Base-by-base conservation (phyloP, 1,140 invertebrate species). In the Sogatella furcifera region DNA sequence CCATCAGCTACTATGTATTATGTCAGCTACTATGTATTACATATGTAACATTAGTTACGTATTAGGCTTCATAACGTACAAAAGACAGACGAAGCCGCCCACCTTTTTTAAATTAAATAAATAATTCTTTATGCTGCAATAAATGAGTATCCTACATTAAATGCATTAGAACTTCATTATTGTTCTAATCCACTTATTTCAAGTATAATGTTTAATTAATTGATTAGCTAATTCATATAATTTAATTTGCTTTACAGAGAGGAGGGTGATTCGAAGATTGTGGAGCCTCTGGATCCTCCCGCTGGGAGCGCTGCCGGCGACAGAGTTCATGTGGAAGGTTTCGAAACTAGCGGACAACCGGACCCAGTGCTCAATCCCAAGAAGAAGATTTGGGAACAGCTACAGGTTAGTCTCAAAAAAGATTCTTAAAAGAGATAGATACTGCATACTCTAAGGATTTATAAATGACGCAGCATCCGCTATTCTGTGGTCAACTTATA, bases 331-430 rank as follows among this genome's bases (percentile, higher is more conserved):
- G 79, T 92, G 52, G 90, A 95, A 71, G 88, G 85, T 44, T 90
- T 88, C 72, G 89, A 90, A 76, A 38, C 9, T 38, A 73, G 72
- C 68, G 90, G 88, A 41, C 75, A 41, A 10, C 86, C 93, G 14
- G 92, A 96, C 76, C 85, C 86, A 10, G 81, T 89, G 52, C 76
- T 99, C 5, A 98, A 98, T 76, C 95, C 95, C 8, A 98, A 98
- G 72, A 98, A 98, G 74, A 98, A 98, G 81, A 80, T 97, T 13
- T 97, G 95, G 94, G 95, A 98, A 71, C 93, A 92, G 71, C 69
- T 93, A 34, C 87, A 89, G 69, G 82, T 78, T 68, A 64, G 13
- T 59, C 19, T 34, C 56, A 42, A 22, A 28, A 11, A 41, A 54
- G 13, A 28, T 28, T 28, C 2, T 28, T 9, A 14, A 8, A 28